These are phyloP conservation scores for Philereme transversata DNA, from an alignment of 2,888 invertebrate genomes.

Conservation along the genomic window DNA sequence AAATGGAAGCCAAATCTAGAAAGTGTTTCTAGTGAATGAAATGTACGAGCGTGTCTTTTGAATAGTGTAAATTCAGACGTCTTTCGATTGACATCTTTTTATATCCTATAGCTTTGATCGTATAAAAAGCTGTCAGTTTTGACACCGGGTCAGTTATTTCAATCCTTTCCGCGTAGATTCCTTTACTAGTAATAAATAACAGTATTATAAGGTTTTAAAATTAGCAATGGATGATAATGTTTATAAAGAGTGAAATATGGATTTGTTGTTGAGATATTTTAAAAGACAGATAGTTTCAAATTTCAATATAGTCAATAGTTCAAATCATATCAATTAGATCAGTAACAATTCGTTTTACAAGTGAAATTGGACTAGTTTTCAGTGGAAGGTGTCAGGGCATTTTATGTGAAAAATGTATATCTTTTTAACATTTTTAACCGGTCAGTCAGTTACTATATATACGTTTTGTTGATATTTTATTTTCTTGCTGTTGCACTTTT, in stretches of 20 bases:
- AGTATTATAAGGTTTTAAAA: slow-evolving; percentile 43
- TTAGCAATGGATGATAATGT: slow-evolving; percentile 29
- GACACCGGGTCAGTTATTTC: slow-evolving; percentile 28
- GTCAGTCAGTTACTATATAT: no score
- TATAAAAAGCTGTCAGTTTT: slow-evolving; percentile 12
- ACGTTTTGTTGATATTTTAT: no score
- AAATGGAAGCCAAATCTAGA: slow-evolving; percentile 31
- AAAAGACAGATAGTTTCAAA: slow-evolving; percentile 65
- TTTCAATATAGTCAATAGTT: slow-evolving; percentile 70
- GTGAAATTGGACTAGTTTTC: slow-evolving; percentile 15
- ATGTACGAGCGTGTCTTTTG: slow-evolving; percentile 4
- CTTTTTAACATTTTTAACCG: no score
- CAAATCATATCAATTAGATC: slow-evolving; percentile 72
- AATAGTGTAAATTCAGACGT: slow-evolving; percentile 10
- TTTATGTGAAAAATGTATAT: slow-evolving; percentile 1
- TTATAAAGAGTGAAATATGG: slow-evolving; percentile 30
- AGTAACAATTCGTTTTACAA: slow-evolving; percentile 36
- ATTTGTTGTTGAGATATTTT: slow-evolving; percentile 43
- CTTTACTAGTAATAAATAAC: slow-evolving; percentile 40
- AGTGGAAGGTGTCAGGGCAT: slow-evolving; percentile 16
- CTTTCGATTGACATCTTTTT: slow-evolving; percentile 13
- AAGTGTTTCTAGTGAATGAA: slow-evolving; percentile 21
- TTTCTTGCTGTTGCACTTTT: no score
- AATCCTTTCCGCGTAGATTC: slow-evolving; percentile 52
- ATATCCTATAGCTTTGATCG: slow-evolving; percentile 2